Evolutionary conservation across 2,113 vertebrate genomes (phyloP).

Genomic region (Scolopax mira): DNA sequence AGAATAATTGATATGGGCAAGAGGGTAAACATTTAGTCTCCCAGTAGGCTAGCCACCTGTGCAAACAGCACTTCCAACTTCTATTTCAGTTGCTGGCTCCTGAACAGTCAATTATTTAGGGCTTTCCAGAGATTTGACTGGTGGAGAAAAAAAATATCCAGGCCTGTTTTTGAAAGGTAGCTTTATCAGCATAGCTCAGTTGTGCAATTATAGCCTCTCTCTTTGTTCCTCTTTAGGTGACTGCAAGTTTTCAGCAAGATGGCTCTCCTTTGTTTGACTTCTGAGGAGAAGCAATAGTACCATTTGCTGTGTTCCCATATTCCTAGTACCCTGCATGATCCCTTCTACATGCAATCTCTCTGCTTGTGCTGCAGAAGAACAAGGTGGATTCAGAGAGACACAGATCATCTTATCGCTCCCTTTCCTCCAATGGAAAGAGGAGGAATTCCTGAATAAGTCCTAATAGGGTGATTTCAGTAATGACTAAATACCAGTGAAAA

Average conservation of each 20-base stretch:
- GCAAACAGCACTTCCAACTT: slow-evolving; percentile 73
- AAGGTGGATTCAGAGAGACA: not conserved
- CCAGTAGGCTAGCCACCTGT: slow-evolving; percentile 74
- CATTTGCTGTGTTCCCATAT: not conserved
- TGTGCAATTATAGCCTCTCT: not conserved
- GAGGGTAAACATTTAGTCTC: slow-evolving; percentile 65
- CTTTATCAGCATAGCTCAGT: slow-evolving; percentile 25
- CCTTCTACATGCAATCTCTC: not conserved
- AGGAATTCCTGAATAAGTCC: not conserved
- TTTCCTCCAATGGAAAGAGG: not conserved
- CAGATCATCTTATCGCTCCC: not conserved
- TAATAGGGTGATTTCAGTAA: not conserved
- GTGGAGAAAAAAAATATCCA: slow-evolving; percentile 15
- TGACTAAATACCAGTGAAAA: not conserved
- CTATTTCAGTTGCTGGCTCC: slow-evolving; percentile 65
- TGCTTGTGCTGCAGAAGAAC: not conserved
- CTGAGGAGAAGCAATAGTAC: not conserved
- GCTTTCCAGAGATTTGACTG: slow-evolving; percentile 61
- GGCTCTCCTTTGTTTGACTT: not conserved
- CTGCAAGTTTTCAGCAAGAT: not conserved
- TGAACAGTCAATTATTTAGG: slow-evolving; percentile 70
- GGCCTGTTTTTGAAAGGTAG: not conserved
- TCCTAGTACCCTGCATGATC: not conserved
- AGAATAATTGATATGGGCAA: slow-evolving; percentile 71
- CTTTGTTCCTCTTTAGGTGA: not conserved